phyloP scores from a whole-genome alignment of 92 coral and sea anemone species.

The Heteractis magnifica region DNA sequence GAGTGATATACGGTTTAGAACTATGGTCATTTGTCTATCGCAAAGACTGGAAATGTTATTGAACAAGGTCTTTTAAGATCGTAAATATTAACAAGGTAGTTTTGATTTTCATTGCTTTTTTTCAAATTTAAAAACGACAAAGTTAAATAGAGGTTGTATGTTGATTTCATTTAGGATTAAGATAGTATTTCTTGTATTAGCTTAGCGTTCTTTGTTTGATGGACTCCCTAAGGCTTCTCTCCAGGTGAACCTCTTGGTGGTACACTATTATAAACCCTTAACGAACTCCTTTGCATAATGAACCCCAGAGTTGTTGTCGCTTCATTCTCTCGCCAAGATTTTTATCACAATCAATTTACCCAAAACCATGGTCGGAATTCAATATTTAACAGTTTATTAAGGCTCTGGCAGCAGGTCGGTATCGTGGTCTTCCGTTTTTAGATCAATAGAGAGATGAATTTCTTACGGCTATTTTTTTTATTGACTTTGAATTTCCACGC shows the following conservation, averaged over 20 bases:
- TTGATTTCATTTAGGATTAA: not conserved
- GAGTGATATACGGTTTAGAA: not conserved
- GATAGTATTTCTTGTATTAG: not conserved
- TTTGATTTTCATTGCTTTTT: too few relatives aligned
- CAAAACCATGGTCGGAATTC: conserved; percentile 31
- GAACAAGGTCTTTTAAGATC: too few relatives aligned
- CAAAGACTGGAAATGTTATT: too few relatives aligned
- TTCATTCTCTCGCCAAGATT: not conserved
- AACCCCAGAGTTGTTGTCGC: conserved; percentile 12
- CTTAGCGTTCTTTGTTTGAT: conserved; percentile 1
- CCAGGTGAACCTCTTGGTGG: not conserved
- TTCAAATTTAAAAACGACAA: too few relatives aligned
- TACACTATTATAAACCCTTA: not conserved
- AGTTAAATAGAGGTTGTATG: too few relatives aligned
- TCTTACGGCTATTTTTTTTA: not conserved
- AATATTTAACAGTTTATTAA: conserved; percentile 6
- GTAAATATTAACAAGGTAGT: too few relatives aligned
- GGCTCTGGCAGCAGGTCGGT: conserved; percentile 6
- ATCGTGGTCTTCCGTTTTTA: conserved; percentile 8
- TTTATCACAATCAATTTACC: conserved; percentile 26
- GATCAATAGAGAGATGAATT: conserved; percentile 7
- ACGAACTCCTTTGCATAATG: not conserved
- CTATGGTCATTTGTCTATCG: too few relatives aligned
- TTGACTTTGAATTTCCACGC: not conserved
- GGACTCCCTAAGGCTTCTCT: not conserved